phyloP scores from a whole-genome alignment of 2,113 vertebrate species.

The Alosa alosa region DNA sequence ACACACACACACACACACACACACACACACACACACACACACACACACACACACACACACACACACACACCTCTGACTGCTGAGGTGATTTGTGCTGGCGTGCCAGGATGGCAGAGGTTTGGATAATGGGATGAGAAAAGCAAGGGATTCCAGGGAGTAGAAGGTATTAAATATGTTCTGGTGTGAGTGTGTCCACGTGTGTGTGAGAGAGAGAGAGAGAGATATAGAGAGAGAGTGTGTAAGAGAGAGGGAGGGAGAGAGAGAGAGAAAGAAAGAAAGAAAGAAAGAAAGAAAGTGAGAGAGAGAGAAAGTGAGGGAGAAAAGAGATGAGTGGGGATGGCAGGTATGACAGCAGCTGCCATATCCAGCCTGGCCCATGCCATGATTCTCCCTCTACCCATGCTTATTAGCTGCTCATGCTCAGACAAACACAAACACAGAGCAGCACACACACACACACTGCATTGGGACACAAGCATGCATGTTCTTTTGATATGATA shows the following conservation, averaged over 20 bases:
- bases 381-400: background rate
- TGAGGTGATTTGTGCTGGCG: slow-evolving; percentile 7
- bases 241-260: too few species aligned
- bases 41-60: background rate
- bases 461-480: too few species aligned
- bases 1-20: background rate
- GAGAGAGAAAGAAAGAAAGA: too few species aligned
- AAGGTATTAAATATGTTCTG: slow-evolving; percentile 7
- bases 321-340: slow-evolving; percentile 7
- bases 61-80: background rate
- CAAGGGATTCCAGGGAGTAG: background rate
- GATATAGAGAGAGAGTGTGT: background rate
- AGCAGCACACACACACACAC: background rate
- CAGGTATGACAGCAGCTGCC: background rate
- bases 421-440: background rate
- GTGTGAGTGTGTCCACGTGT: background rate
- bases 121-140: slow-evolving; percentile 11
- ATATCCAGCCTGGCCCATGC: background rate
- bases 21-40: background rate
- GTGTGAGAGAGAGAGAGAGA: background rate
- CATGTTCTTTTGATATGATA: too few species aligned
- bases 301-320: background rate
- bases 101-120: background rate
- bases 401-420: background rate
- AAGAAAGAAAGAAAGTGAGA: too few species aligned